Conservation (phyloP, 2,797 vertebrate genomes). For the Synaphobranchus kaupii region DNA sequence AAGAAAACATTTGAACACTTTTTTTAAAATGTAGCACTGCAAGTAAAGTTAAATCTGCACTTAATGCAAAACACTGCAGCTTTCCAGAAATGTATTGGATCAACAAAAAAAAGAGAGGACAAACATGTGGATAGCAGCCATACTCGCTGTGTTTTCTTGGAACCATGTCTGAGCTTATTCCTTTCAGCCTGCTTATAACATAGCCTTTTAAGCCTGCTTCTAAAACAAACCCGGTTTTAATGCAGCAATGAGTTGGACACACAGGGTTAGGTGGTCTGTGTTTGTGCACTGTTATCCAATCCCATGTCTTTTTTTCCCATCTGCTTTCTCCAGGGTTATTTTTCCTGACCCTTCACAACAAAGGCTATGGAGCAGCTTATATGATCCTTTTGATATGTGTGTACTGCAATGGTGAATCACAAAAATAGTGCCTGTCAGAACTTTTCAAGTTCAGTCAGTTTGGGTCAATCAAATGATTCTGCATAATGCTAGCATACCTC, state of each 20-base stretch:
- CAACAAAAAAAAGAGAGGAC: conserved; percentile 11
- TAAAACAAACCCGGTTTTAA: conserved; percentile 42
- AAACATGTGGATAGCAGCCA: conserved; percentile 60
- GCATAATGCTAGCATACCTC: not conserved
- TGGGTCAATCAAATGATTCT: not conserved
- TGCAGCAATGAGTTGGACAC: conserved; percentile 41
- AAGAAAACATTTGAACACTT: conserved; percentile 25
- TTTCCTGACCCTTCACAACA: conserved; percentile 11
- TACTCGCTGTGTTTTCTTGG: conserved; percentile 46
- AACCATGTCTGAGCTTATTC: conserved; percentile 56
- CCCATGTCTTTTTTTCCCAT: not conserved
- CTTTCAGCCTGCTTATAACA: conserved; percentile 43
- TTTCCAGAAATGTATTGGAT: conserved; percentile 37
- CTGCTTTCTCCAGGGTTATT: not conserved
- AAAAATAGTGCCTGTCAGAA: not conserved
- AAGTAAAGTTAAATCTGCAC: conserved; percentile 37
- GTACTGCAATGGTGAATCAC: not conserved
- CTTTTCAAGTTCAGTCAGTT: not conserved
- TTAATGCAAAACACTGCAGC: conserved; percentile 41
- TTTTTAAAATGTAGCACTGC: conserved; percentile 22
- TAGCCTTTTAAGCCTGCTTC: conserved; percentile 8
- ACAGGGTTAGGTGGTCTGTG: conserved; percentile 32
- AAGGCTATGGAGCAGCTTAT: not conserved
- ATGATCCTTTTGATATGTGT: not conserved
- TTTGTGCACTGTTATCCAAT: not conserved